Evolutionary conservation across 2,113 vertebrate species (phyloP), one percentile per base, ranked within the genome.

Genomic region (Rafetus swinhoei): DNA sequence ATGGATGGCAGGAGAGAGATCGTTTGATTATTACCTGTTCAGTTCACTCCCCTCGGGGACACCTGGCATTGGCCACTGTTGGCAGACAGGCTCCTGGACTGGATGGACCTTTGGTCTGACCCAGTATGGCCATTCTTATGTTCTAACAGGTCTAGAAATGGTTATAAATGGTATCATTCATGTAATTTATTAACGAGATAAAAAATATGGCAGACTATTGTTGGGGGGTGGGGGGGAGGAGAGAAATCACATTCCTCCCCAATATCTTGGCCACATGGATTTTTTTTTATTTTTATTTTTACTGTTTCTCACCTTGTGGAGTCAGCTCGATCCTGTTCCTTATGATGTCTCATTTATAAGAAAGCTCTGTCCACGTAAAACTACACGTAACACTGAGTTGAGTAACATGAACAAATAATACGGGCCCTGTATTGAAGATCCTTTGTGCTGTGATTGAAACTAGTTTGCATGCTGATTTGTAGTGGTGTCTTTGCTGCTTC

Each of bases 391-490:
- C 95, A 91, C 82, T 21, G 84, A 52, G 93, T 77, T 86, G 86
- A 94, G 95, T 72, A 74, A 90, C 32, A 85, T 86, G 22, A 95
- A 94, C 97, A 97, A 97, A 96, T n/a, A 95, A 0, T 65, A 4
- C 59, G 1, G 1, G 93, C 50, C 95, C 86, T 4, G 80, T 27
- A 0, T 5, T 2, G 82, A 88, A 55, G 88, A 9, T 32, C 35
- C 86, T 54, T 35, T 32, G 4, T 55, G 45, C 90, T 2, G 77
- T 80, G 87, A 2, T 7, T 1, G 90, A 2, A 56, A 35, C 87
- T 59, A 96, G 84, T 94, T 50, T 89, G 96, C 97, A 91, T 94
- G 2, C 95, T 97, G 95, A 97, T 97, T 95, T 92, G 91, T 93
- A 56, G 52, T 90, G 39, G 82, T 95, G 95, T 91, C 88, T 88